Base-by-base conservation (phyloP, 2,888 invertebrate genomes). In the Drosophila percnosoma region DNA sequence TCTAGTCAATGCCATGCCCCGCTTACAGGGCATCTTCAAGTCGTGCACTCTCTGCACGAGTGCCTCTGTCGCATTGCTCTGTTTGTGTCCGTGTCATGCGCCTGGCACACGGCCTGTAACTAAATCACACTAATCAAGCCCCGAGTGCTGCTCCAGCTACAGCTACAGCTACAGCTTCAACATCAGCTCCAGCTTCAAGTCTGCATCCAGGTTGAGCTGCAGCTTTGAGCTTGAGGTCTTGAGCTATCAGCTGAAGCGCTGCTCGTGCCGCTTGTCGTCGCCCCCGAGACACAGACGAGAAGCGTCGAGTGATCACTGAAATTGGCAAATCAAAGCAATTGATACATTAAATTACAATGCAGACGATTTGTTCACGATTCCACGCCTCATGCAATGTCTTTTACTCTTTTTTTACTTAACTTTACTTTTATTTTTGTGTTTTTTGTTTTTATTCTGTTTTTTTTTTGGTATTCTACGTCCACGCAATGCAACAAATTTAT, bases 401-500 rank as follows among this genome's bases (percentile, higher is more conserved):
- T 15, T 27, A 27, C 54, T 55, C 54, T n/a, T 48, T 36, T 31
- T 53, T 70, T 45, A 24, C 21, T 38, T 66, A 72, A 49, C 13
- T 51, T 52, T 53, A 24, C 21, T 59, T 52, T 60, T 45, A 24
- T 45, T 45, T 21, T 21, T 2, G 40, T 49, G n/a, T 48, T 52
- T 34, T 29, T 54, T 11, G 34, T 62, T 27, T 15, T 31, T 58
- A n/a, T 21, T 13, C 18, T 53, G 3, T 27, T 27, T 36, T 49
- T 62, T 31, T 48, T 63, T 48, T 60, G n/a, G 42, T 78, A 21
- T 55, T 57, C 81, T 87, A 82, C 91, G 83, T 90, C 91, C 91
- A 92, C 92, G 91, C 92, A 90, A 72, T 78, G 80, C 58, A 71
- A 75, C 91, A 91, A 89, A 91, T 90, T 91, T 90, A 91, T 90